Base-by-base conservation (phyloP, 2,888 invertebrate species). In the Calliphora vomitoria region DNA sequence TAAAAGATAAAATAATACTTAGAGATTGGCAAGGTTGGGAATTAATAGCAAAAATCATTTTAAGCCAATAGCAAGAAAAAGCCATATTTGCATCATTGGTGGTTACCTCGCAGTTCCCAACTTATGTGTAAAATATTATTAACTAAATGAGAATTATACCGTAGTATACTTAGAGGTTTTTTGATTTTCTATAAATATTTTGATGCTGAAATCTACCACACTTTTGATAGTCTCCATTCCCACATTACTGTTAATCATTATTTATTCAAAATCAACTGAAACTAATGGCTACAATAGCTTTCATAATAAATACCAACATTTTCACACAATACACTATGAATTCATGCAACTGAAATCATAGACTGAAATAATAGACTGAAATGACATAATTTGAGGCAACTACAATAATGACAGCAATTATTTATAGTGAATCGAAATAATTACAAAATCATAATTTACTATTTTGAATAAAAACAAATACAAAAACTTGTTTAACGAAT, bases 331-430 rank as follows among this genome's bases (percentile, higher is more conserved):
- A 35, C 44, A 58, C 25, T 10, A 38, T 4, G 15, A 80, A 69
- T 69, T 80, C 47, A 69, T 38, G 47, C 55, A 25, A 66, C 44
- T 76, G 62, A 60, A 69, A 31, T 76, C 53, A 64, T 41, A 31
- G 41, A 62, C 15, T 15, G 10, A 79, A 87, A 80, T 84, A n/a
- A 64, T 41, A 31, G 41, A 62, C 15, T 15, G 10, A 79, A 87
- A 80, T 84, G 76, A 78, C 76, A 84, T 78, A 87, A 87, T 87
- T 81, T 78, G 38, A 64, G 62, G 50, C 68, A 76, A 68, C 44
- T 53, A 18, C 18, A 25, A 50, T 66, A 81, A 84, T 84, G 80
- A 68, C 50, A 72, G 79, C 47, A 86, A 83, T 86, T 80, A 83
- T 69, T 64, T 55, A 47, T 20, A 68, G 18, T 41, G 50, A 60